These are phyloP conservation scores for Morinoia aosen DNA, from an alignment of 2,888 invertebrate species.

Conservation along the genomic window DNA sequence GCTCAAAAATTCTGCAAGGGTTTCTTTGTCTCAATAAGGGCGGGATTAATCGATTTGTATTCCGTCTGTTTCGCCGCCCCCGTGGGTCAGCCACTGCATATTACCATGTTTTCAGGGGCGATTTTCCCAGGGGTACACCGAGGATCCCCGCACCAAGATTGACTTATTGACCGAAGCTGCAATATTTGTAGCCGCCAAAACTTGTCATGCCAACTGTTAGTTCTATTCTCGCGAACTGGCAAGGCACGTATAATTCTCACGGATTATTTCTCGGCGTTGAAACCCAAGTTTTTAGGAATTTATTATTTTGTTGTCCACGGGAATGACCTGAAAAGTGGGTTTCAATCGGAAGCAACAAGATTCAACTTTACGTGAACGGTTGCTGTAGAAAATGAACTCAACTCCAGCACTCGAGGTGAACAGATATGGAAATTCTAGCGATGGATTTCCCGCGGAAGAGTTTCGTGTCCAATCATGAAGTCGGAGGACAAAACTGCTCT, in stretches of 20 bases:
- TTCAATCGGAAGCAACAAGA: neutral
- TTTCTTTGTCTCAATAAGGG: neutral
- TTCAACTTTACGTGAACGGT: neutral
- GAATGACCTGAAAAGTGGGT: neutral
- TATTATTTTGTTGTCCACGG: neutral
- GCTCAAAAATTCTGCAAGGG: neutral
- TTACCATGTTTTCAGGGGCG: slow-evolving; percentile 29
- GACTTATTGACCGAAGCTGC: slow-evolving; percentile 32
- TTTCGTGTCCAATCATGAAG: neutral
- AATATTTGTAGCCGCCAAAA: slow-evolving; percentile 25
- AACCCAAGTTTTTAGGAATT: neutral
- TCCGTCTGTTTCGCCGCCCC: neutral
- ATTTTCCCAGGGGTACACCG: neutral
- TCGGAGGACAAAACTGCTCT: neutral
- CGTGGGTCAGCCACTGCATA: slow-evolving; percentile 12
- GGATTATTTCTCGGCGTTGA: neutral
- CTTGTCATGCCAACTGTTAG: slow-evolving; percentile 30
- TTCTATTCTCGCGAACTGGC: neutral
- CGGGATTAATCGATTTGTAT: slow-evolving; percentile 33
- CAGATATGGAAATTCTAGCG: neutral
- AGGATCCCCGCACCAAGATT: neutral
- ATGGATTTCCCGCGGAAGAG: neutral
- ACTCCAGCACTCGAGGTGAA: neutral
- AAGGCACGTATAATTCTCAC: neutral
- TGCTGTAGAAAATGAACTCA: neutral